These are phyloP conservation scores for Australoheros scitulus DNA, from an alignment of 2,113 vertebrate species.

Conservation along the genomic window DNA sequence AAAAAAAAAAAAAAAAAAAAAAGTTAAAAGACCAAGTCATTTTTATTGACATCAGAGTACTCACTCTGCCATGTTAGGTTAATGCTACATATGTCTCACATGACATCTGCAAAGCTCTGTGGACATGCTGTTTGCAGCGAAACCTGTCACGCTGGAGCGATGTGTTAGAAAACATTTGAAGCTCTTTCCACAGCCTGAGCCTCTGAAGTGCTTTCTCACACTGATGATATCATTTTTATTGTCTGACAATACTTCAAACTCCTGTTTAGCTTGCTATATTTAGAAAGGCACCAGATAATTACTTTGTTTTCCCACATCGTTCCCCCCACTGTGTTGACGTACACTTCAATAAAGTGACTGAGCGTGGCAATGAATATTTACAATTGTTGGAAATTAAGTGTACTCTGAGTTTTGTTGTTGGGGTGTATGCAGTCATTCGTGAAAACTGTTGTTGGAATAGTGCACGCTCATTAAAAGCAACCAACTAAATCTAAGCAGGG, in stretches of 20 bases:
- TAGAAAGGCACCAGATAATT: constrained; percentile 47
- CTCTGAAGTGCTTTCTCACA: neutral
- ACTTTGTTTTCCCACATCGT: constrained; percentile 37
- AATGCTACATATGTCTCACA: constrained; percentile 36
- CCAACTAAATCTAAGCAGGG: constrained; percentile 65
- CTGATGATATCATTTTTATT: constrained; percentile 29
- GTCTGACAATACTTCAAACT: constrained; percentile 28
- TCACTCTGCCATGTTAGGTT: constrained; percentile 41
- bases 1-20: neutral
- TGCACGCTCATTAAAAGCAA: constrained; percentile 68
- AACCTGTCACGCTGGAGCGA: constrained; percentile 4
- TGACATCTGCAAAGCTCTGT: constrained; percentile 20
- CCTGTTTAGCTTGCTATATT: constrained; percentile 40
- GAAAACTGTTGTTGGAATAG: constrained; percentile 62
- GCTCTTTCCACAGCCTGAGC: neutral
- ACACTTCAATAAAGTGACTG: constrained; percentile 51
- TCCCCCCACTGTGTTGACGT: constrained; percentile 20
- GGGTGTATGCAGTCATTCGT: constrained; percentile 49
- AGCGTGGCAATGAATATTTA: constrained; percentile 58
- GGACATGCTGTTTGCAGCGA: constrained; percentile 2
- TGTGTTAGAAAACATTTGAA: constrained; percentile 16
- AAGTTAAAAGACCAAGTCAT: constrained; percentile 40
- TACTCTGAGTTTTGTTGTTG: constrained; percentile 48
- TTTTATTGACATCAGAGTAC: constrained; percentile 52
- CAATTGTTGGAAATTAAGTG: constrained; percentile 56